Conservation (phyloP, 2,113 vertebrate species). For the Oreotrochilus melanogaster region DNA sequence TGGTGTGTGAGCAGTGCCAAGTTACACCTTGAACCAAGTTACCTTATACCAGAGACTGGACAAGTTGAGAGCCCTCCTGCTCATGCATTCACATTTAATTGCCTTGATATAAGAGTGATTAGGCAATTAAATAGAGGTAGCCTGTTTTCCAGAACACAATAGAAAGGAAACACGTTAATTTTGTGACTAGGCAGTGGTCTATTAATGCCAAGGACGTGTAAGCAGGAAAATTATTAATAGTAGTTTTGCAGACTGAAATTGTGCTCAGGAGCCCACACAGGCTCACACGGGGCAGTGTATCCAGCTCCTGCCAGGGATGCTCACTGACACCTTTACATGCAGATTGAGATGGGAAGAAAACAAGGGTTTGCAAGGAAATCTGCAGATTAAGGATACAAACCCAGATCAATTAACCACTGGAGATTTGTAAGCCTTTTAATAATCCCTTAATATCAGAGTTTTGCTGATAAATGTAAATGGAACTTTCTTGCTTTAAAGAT, state of each 20-base stretch:
- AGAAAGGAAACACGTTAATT: not conserved
- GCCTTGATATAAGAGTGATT: slow-evolving; percentile 37
- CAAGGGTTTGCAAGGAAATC: slow-evolving; percentile 39
- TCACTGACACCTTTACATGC: not conserved
- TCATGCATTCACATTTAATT: not conserved
- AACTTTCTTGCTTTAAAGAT: slow-evolving; percentile 22
- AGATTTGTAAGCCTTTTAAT: slow-evolving; percentile 52
- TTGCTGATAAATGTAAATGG: slow-evolving; percentile 70
- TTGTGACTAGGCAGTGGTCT: not conserved
- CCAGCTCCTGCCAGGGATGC: not conserved
- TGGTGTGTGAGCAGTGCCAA: not conserved
- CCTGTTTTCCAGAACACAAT: not conserved
- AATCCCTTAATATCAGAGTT: slow-evolving; percentile 69
- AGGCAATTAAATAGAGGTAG: slow-evolving; percentile 6
- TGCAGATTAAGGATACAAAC: slow-evolving; percentile 24
- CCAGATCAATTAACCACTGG: slow-evolving; percentile 57
- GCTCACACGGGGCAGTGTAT: not conserved
- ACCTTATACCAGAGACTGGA: not conserved
- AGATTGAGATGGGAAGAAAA: not conserved
- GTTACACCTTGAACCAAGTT: not conserved
- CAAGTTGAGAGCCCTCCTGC: not conserved
- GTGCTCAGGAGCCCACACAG: not conserved
- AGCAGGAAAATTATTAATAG: not conserved
- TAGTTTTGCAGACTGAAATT: not conserved
- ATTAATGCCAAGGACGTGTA: not conserved